Conservation (phyloP, 2,888 invertebrate genomes). For the Tipula vernalis region DNA sequence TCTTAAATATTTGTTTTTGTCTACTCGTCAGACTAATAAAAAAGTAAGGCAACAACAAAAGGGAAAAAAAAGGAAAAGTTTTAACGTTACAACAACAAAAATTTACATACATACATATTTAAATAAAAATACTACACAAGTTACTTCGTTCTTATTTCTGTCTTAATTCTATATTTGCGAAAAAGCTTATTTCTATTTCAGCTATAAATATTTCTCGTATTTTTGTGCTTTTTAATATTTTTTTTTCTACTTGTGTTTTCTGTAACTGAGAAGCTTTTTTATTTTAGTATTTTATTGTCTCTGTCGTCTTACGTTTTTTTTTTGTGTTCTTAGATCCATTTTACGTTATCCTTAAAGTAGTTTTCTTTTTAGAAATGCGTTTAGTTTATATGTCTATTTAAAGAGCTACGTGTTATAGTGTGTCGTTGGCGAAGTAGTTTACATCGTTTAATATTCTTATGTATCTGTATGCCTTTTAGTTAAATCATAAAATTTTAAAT, state of each 20-base stretch:
- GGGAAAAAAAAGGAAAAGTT: not conserved
- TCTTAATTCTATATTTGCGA: not conserved
- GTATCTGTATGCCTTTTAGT: not conserved
- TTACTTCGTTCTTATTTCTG: not conserved
- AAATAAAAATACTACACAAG: not conserved
- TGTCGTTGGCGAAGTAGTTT: not conserved
- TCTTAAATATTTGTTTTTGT: not conserved
- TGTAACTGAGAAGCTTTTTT: not conserved
- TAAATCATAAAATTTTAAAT: not conserved
- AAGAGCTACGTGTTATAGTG: not conserved
- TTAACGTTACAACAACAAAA: not conserved
- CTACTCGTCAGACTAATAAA: not conserved
- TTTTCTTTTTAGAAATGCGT: not conserved
- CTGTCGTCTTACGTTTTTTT: not conserved
- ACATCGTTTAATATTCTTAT: not conserved
- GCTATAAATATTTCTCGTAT: not conserved
- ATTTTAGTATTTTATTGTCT: not conserved
- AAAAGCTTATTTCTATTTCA: not conserved
- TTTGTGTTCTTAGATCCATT: not conserved
- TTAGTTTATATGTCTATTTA: not conserved
- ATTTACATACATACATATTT: not conserved
- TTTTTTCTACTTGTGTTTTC: not conserved
- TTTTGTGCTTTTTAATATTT: not conserved
- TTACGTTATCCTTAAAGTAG: not conserved
- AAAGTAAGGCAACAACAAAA: not conserved